Evolutionary conservation across 2,113 vertebrate genomes (phyloP), one percentile per base, ranked within the genome.

Genomic region (Nibea coibor): DNA sequence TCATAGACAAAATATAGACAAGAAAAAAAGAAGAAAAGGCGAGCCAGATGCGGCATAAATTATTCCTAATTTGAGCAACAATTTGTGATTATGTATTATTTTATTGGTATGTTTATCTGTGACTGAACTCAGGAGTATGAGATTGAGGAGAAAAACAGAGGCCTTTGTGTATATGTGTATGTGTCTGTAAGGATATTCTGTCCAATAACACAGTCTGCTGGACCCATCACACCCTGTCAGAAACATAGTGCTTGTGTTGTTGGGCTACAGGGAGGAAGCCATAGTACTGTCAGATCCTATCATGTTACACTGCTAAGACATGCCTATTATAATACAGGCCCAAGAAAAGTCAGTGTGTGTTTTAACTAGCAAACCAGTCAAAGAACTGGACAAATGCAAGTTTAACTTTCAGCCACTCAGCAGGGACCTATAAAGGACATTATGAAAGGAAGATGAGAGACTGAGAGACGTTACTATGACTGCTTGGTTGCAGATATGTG

Each of bases 221-320:
- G 78, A 90, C 53, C 72, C 83, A 90, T 91, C 84, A 87, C 75
- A 82, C 47, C 56, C 68, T 71, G 80, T 85, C 75, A 76, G 51
- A 85, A 83, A 84, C 70, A 87, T 22, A 89, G 75, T 67, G 69
- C 77, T 74, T 65, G 80, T 79, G 80, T 73, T 88, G 88, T 81
- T 80, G 73, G 83, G 82, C 80, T 87, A 66, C 58, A 66, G 78
- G 75, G 84, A 90, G 74, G 81, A 91, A 89, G 81, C 81, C 74
- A 68, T 67, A 61, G 69, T 53, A 71, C 84, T 83, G 82, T 90
- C 82, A 85, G 83, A 83, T 39, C 54, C 65, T 76, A 81, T 92
- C 74, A 39, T 28, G 68, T 87, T 90, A 79, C 88, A 67, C 66
- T 70, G 82, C 79, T 64, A 72, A 77, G 82, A 84, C 66, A 74